These are phyloP conservation scores for Macroglossus sobrinus DNA, from an alignment of 2,113 vertebrate genomes.

Conservation along the genomic window DNA sequence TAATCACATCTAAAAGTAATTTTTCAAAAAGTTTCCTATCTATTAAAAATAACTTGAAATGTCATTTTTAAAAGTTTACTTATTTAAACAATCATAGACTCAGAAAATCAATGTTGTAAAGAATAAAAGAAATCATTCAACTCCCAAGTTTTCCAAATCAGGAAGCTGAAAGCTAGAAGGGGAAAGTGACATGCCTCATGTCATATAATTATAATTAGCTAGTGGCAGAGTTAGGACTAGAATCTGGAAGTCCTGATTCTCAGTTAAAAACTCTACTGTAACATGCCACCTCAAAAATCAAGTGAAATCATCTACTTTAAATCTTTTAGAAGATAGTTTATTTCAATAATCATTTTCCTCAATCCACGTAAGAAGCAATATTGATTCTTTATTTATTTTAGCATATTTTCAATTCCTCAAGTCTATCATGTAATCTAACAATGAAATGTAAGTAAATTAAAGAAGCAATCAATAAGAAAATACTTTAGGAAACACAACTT, in stretches of 20 bases:
- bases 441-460: neutral
- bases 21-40: neutral
- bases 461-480: neutral
- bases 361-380: neutral
- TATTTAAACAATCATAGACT: neutral
- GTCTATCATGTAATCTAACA: conserved; percentile 10
- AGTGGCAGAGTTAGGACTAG: neutral
- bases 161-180: neutral
- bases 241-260: neutral
- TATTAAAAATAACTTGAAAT: conserved; percentile 25
- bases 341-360: conserved; percentile 10
- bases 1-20: neutral
- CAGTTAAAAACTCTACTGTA: neutral
- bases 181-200: neutral
- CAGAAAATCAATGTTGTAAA: conserved; percentile 40
- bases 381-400: conserved; percentile 1
- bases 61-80: neutral
- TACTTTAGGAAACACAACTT: neutral
- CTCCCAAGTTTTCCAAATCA: neutral
- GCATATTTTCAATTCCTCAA: conserved; percentile 21
- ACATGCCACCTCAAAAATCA: neutral
- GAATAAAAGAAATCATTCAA: conserved; percentile 1
- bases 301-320: conserved; percentile 9
- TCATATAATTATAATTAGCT: neutral
- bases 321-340: neutral